A percentile compares a stretch with the other conserved stretches of the same genome.
Conservation (phyloP, 2,113 vertebrate species). For the Aptenodytes forsteri region DNA sequence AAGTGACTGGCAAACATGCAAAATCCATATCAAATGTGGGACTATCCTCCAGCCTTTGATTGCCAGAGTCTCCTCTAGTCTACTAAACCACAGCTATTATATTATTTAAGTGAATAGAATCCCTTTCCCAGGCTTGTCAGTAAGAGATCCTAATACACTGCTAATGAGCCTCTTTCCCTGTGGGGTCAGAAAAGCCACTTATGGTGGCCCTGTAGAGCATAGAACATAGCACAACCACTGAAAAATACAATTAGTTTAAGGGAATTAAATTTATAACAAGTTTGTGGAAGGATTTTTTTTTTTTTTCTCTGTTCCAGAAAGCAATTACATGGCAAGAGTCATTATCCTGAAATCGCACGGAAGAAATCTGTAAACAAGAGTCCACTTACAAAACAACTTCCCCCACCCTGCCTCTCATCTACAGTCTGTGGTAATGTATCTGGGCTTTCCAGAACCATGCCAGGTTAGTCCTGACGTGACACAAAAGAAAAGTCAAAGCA, state of each 20-base stretch:
- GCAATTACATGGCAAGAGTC: neutral
- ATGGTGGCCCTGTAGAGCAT: neutral
- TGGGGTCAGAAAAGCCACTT: neutral
- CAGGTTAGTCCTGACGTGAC: neutral
- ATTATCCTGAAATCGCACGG: neutral
- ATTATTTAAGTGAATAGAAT: neutral
- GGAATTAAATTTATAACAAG: neutral
- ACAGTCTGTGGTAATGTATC: neutral
- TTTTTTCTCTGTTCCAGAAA: neutral
- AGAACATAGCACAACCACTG: neutral
- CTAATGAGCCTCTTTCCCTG: neutral
- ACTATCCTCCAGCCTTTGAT: neutral
- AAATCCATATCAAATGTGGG: neutral
- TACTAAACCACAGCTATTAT: neutral
- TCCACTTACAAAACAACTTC: neutral
- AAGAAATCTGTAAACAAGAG: neutral
- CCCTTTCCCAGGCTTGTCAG: neutral
- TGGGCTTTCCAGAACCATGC: neutral
- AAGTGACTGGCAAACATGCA: neutral
- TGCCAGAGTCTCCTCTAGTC: neutral
- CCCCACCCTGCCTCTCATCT: neutral
- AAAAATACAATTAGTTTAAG: neutral
- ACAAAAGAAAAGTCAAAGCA: neutral
- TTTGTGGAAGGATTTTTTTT: neutral
- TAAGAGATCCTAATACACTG: neutral